Conservation (phyloP, 1,140 invertebrate genomes). For the Proales similis region DNA sequence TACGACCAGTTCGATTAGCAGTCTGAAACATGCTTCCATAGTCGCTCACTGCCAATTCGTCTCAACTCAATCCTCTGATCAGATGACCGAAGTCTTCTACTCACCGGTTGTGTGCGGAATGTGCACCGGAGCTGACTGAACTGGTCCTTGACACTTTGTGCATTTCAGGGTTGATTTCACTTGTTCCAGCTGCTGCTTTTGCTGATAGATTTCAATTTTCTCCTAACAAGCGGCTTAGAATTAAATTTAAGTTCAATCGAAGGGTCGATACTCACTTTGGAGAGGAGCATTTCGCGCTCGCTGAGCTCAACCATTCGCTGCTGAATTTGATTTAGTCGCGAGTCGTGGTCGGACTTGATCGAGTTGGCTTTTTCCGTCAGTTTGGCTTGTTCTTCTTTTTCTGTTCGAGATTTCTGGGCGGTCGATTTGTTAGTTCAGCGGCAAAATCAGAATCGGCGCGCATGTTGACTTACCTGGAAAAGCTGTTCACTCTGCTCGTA, state of each 20-base stretch:
- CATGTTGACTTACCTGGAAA: not conserved
- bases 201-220: constrained; percentile 14
- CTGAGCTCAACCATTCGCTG: constrained; percentile 26
- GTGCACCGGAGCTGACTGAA: constrained; percentile 4
- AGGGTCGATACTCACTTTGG: no score
- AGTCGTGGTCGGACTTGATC: constrained; percentile 27
- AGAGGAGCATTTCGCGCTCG: constrained; percentile 25
- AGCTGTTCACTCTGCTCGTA: constrained; percentile 18
- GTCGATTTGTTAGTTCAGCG: not conserved
- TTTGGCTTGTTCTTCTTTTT: constrained; percentile 22
- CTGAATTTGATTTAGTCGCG: constrained; percentile 33
- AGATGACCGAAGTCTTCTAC: not conserved
- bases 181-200: constrained; percentile 18
- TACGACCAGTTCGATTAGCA: no score
- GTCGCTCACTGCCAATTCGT: not conserved
- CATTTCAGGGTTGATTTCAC: constrained; percentile 20
- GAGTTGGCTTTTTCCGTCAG: constrained; percentile 21
- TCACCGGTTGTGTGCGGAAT: constrained; percentile 10
- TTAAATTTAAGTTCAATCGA: no score
- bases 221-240: no score
- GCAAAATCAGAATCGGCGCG: not conserved
- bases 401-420: constrained; percentile 11
- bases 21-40: constrained; percentile 21
- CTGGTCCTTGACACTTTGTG: constrained; percentile 23
- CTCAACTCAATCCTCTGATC: not conserved